Evolutionary conservation across 2,797 vertebrate genomes (phyloP), one percentile per base, ranked within the genome.

Genomic region (Onychomys arenicola): DNA sequence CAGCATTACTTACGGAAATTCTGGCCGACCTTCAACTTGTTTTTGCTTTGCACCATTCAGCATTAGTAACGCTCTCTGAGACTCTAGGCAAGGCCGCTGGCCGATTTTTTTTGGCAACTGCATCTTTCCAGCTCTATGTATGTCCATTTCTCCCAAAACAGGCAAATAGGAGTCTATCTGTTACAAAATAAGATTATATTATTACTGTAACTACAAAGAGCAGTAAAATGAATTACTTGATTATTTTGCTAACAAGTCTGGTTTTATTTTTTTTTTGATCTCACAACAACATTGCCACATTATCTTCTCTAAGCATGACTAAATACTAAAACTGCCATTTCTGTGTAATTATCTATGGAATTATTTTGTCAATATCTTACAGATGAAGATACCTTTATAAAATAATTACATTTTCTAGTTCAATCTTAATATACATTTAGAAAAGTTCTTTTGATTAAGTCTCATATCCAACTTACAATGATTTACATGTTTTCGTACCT

Each of bases 91-190:
- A 37, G 96, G 97, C 93, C 94, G 29, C 10, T 97, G 98, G 91
- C 98, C 98, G 97, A 93, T 98, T 98, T 98, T 98, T 96, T 84
- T 95, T 63, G 94, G 81, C 93, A 97, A 91, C 10, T 97, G 93
- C 84, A 97, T 96, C 97, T 96, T 94, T 94, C 93, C 97, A 90
- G 92, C 94, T 57, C 97, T 96, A 96, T 93, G 80, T 95, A 98
- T 97, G 96, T 98, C 98, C 88, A 99, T 95, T 97, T 98, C 98
- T 98, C 97, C 99, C 98, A 99, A 98, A 97, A 98, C 98, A 93
- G 98, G 99, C 82, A 99, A 98, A 98, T 99, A 99, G 97, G 98
- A 99, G 97, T 98, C 98, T 96, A 99, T 98, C 99, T 99, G 98
- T 99, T 98, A 98, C 90, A 98, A 97, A 97, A 98, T 37, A 97